Evolutionary conservation across 2,888 invertebrate genomes (phyloP).

Genomic region (Xanthia icteritia): DNA sequence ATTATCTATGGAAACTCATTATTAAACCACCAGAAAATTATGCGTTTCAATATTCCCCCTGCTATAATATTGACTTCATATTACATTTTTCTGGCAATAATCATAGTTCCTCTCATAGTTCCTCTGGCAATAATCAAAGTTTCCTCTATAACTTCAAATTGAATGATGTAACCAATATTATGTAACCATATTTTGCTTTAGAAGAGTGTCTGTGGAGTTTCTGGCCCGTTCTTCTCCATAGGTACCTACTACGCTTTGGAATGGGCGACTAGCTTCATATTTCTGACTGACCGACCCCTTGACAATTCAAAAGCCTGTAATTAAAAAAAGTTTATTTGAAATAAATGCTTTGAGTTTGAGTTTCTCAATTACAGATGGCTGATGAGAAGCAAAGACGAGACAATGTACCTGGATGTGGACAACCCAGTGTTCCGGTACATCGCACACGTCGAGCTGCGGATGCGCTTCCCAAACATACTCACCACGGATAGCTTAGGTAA

Average conservation of each 20-base stretch:
- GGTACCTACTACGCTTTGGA: too few relatives aligned
- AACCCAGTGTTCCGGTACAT: slow-evolving; percentile 89
- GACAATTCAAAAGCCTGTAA: too few relatives aligned
- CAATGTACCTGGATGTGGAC: slow-evolving; percentile 82
- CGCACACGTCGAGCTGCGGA: slow-evolving; percentile 90
- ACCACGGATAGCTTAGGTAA: slow-evolving; percentile 89
- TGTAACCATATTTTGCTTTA: too few relatives aligned
- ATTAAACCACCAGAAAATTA: not conserved
- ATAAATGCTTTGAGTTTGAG: too few relatives aligned
- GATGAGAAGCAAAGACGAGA: slow-evolving; percentile 76
- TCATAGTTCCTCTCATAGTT: not conserved
- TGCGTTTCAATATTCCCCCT: not conserved
- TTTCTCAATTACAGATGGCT: slow-evolving; percentile 83
- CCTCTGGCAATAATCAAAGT: too few relatives aligned
- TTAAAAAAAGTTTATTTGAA: too few relatives aligned
- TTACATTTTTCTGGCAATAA: not conserved
- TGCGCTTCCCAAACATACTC: slow-evolving; percentile 85
- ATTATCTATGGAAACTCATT: not conserved
- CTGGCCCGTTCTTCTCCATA: too few relatives aligned
- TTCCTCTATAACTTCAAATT: too few relatives aligned
- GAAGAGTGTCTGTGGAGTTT: too few relatives aligned
- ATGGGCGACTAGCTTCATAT: too few relatives aligned
- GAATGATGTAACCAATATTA: too few relatives aligned
- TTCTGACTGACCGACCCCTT: too few relatives aligned
- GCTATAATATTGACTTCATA: not conserved